phyloP scores from a whole-genome alignment of 2,797 vertebrate genomes.

The Eidolon dupreanum region DNA sequence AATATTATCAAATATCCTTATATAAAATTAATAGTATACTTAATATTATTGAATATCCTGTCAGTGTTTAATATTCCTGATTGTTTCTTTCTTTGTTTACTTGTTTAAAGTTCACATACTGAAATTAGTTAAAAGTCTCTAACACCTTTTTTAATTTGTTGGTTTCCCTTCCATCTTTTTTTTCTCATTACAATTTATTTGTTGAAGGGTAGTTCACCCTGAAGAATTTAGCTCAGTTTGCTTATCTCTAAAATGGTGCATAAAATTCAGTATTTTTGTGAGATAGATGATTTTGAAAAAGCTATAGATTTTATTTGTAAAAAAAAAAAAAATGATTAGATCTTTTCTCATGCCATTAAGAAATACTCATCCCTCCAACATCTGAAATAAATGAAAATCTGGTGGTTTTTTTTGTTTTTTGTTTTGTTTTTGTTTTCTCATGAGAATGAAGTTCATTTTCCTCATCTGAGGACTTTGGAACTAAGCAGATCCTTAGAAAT shows the following conservation, averaged over 20 bases:
- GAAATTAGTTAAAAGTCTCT: neutral
- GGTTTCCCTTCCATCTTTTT: neutral
- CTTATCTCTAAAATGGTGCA: neutral
- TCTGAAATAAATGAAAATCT: neutral
- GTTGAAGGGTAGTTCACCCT: neutral
- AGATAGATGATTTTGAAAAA: neutral
- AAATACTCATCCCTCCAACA: neutral
- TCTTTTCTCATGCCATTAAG: neutral
- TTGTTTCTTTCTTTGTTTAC: neutral
- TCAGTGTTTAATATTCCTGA: neutral
- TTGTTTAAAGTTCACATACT: neutral
- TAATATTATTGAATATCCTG: neutral
- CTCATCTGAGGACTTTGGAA: slow-evolving; percentile 7
- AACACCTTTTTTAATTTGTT: neutral
- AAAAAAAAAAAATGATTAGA: neutral
- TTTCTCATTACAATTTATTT: neutral
- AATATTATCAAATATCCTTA: neutral
- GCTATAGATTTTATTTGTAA: neutral
- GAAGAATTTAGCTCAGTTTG: neutral
- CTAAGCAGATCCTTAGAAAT: neutral
- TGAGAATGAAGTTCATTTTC: slow-evolving; percentile 1
- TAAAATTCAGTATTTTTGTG: slow-evolving; percentile 18
- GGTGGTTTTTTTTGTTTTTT: neutral
- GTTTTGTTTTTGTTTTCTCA: neutral
- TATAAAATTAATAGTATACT: neutral